phyloP scores from a whole-genome alignment of 2,797 vertebrate species.

The Dromococcyx pavoninus region DNA sequence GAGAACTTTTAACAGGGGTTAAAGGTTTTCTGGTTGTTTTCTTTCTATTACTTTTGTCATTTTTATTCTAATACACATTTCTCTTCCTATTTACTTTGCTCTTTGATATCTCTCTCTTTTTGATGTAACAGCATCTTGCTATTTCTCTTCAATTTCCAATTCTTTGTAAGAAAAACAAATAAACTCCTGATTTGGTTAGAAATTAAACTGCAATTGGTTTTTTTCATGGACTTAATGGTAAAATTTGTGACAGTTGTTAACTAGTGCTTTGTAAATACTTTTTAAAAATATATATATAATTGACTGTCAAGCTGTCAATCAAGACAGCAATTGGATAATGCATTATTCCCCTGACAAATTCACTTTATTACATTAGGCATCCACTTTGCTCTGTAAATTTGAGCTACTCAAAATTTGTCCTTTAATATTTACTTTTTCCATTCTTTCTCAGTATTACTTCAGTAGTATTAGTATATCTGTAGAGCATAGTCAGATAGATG shows the following conservation, averaged over 20 bases:
- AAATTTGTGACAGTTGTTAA: constrained; percentile 56
- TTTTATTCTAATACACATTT: background rate
- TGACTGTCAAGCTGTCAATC: constrained; percentile 27
- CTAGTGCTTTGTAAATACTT: constrained; percentile 25
- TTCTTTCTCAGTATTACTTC: background rate
- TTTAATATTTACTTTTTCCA: constrained; percentile 8
- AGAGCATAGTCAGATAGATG: background rate
- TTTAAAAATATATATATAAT: too few species aligned
- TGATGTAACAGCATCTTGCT: constrained; percentile 27
- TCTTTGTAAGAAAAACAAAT: constrained; percentile 32
- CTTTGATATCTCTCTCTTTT: background rate
- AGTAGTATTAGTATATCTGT: background rate
- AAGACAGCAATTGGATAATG: constrained; percentile 1
- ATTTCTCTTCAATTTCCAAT: constrained; percentile 38
- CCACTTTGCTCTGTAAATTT: background rate
- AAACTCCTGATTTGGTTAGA: constrained; percentile 42
- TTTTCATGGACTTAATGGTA: constrained; percentile 46
- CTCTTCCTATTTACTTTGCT: background rate
- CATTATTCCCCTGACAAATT: background rate
- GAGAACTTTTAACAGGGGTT: background rate
- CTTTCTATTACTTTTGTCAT: background rate
- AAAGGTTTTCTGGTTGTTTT: background rate
- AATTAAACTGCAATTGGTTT: constrained; percentile 55
- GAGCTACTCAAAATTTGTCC: background rate
- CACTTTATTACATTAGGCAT: background rate